Conservation (phyloP, 1,140 invertebrate genomes). For the Drosophila parabipectinata region DNA sequence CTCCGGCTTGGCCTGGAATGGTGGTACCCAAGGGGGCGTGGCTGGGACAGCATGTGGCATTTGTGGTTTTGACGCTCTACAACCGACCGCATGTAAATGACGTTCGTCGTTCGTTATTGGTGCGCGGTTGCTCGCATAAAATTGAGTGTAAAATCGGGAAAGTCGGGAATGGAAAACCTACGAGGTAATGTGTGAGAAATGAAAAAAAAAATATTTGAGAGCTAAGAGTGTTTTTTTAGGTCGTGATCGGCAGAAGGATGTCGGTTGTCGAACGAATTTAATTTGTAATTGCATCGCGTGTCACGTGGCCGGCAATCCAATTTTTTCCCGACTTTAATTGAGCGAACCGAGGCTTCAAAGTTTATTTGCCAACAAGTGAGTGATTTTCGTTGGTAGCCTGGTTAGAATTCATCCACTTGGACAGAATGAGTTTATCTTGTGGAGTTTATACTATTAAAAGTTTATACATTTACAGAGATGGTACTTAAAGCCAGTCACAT, state of each 20-base stretch:
- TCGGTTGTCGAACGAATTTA: conserved; percentile 53
- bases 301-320: conserved; percentile 51
- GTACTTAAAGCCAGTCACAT: neutral
- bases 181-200: neutral
- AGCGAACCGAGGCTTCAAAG: conserved; percentile 42
- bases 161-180: conserved; percentile 8
- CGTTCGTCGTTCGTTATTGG: conserved; percentile 82
- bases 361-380: conserved; percentile 24
- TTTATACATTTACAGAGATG: neutral
- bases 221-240: neutral
- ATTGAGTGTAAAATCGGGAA: conserved; percentile 63
- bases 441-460: no score
- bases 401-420: neutral
- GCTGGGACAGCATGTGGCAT: conserved; percentile 73
- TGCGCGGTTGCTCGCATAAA: conserved; percentile 74
- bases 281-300: conserved; percentile 72
- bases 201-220: conserved; percentile 5
- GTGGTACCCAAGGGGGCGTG: conserved; percentile 12
- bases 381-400: conserved; percentile 17
- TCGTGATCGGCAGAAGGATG: conserved; percentile 28
- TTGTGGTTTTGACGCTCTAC: conserved; percentile 82
- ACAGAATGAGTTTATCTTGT: neutral
- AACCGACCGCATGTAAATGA: conserved; percentile 81
- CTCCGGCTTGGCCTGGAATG: neutral
- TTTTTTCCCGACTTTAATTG: conserved; percentile 54